These are phyloP conservation scores for Mormoops blainvillei DNA, from an alignment of 2,113 vertebrate species.

Conservation along the genomic window DNA sequence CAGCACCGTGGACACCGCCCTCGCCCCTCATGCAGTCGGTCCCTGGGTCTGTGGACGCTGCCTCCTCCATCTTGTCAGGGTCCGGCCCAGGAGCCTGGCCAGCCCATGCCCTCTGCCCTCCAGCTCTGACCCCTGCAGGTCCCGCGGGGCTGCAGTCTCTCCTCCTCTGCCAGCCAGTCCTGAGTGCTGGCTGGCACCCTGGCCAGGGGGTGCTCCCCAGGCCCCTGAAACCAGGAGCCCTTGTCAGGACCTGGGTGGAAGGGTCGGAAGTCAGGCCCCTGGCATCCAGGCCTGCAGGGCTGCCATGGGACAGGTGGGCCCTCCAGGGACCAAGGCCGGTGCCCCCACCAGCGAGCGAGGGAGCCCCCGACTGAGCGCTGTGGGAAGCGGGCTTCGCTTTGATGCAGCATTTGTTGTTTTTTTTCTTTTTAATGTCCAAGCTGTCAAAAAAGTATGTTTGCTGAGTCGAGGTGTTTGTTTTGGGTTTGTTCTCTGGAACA, in stretches of 20 bases:
- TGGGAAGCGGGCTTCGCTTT: conserved; percentile 29
- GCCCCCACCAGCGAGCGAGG: rapidly evolving
- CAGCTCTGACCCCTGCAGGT: no score
- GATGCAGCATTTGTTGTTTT: conserved; percentile 52
- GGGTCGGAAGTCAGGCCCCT: background rate
- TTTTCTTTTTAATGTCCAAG: conserved; percentile 45
- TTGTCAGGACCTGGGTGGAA: background rate
- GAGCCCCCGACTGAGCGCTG: background rate
- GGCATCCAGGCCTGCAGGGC: background rate
- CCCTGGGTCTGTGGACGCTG: rapidly evolving
- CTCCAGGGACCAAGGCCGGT: no score
- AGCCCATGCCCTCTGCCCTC: no score
- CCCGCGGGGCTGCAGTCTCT: no score
- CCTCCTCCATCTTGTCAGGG: background rate
- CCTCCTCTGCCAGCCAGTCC: no score
- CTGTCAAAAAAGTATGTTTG: conserved; percentile 60
- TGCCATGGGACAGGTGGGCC: rapidly evolving
- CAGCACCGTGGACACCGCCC: background rate
- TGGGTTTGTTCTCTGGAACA: conserved; percentile 20
- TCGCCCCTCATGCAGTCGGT: no score
- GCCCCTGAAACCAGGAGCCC: no score
- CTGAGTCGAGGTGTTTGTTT: conserved; percentile 48
- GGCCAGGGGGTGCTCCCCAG: background rate
- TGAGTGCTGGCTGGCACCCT: no score
- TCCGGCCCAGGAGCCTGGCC: no score